Evolutionary conservation across 2,888 invertebrate genomes (phyloP).

Genomic region (Neria commutata): DNA sequence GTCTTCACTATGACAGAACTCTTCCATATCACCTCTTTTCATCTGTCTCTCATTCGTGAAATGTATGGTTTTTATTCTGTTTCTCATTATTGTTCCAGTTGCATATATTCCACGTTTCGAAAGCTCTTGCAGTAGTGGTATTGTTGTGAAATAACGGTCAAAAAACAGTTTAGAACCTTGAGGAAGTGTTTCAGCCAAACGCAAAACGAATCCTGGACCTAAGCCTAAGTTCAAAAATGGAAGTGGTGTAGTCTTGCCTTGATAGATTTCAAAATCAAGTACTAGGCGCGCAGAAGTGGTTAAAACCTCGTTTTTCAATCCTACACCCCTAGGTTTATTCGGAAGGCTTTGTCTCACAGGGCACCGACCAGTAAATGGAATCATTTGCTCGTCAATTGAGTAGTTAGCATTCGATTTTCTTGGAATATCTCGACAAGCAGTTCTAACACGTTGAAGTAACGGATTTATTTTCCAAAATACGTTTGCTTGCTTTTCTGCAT

Average conservation of each 20-base stretch:
- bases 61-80: constrained; percentile 11
- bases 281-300: too few species aligned
- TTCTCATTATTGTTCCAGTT: constrained; percentile 20
- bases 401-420: constrained; percentile 21
- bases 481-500: constrained; percentile 15
- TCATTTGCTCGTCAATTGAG: constrained; percentile 26
- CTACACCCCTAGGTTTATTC: constrained; percentile 21
- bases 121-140: too few species aligned
- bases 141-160: constrained; percentile 26
- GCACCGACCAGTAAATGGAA: too few species aligned
- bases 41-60: constrained; percentile 18
- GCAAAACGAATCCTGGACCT: constrained; percentile 19
- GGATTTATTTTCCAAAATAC: constrained; percentile 25
- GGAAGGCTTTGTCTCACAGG: too few species aligned
- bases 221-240: constrained; percentile 14
- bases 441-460: constrained; percentile 17
- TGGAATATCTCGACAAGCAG: constrained; percentile 19
- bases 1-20: constrained; percentile 15
- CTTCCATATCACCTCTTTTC: constrained; percentile 20
- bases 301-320: constrained; percentile 20
- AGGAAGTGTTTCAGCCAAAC: not conserved
- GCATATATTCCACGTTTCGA: constrained; percentile 19
- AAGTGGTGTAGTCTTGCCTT: too few species aligned
- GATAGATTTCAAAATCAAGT: too few species aligned
- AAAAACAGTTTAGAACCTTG: constrained; percentile 5